Base-by-base conservation (phyloP, 2,113 vertebrate genomes). In the Myotis brandtii region DNA sequence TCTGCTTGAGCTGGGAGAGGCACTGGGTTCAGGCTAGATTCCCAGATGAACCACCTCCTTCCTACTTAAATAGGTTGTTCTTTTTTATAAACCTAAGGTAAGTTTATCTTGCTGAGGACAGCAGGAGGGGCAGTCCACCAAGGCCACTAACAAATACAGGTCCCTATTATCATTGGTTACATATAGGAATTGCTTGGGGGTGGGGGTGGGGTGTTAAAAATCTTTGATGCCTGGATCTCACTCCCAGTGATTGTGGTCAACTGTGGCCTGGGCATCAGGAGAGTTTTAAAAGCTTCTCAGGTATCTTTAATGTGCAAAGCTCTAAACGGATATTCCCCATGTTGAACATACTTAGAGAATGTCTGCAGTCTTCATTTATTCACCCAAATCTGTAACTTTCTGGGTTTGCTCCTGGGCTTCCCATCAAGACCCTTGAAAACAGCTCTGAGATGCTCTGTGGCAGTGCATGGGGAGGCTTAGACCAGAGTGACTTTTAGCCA, bases 31-130 rank as follows among this genome's bases (percentile, higher is more conserved):
- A 0, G 37, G 72, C 52, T 77, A 27, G 6, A 20, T 32, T 86
- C 70, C 54, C 84, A 30, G 52, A 73, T 20, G 14, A 89, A 43
- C 6, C 50, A 27, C 37, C 23, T 82, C 56, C 76, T 80, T 91
- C 43, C 46, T 37, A 34, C 50, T 86, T 73, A n/a, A 27, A 64
- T 1, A 40, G 50, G 16, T 40, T 14, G 16, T 34, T 14, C 72
- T 43, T 43, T 25, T 84, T 11, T 66, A 89, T 25, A 66, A 64
- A 20, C 23, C 32, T 84, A 37, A 67, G 64, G 59, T 48, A 66
- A 25, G 30, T 84, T 81, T 37, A 56, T 32, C 56, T 59, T 90
- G n/a, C 87, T 43, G 66, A 86, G 73, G 40, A 86, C 27, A 83
- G 64, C 34, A 89, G 76, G 34, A 84, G 43, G 21, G 76, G 32